A percentile compares a stretch with the other conserved stretches of the same genome.
These are phyloP conservation scores for Torymus tubicola DNA, from an alignment of 2,888 invertebrate genomes.

Conservation along the genomic window DNA sequence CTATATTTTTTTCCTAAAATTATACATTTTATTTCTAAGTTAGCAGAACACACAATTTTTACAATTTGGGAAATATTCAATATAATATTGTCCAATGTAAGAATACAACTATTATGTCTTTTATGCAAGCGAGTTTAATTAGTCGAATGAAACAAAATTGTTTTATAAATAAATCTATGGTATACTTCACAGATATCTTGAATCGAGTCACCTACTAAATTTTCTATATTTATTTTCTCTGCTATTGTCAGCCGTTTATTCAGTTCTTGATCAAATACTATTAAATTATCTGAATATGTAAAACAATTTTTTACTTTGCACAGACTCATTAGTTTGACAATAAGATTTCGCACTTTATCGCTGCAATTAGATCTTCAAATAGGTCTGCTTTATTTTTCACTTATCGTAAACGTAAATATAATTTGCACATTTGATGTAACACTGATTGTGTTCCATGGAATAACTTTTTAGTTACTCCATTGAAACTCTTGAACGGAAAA, in stretches of 20 bases:
- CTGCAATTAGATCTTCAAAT: too few species aligned
- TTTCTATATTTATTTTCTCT: background rate
- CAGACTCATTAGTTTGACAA: too few species aligned
- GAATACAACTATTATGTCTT: background rate
- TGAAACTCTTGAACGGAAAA: slow-evolving; percentile 40
- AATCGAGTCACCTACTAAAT: background rate
- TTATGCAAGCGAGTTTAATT: background rate
- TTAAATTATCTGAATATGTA: background rate
- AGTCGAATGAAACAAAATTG: background rate
- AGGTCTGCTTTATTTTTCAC: too few species aligned
- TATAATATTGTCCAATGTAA: background rate
- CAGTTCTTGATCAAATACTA: background rate
- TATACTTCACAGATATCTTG: background rate
- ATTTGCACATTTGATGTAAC: too few species aligned
- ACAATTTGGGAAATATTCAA: too few species aligned
- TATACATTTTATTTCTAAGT: too few species aligned
- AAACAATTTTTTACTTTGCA: slow-evolving; percentile 12
- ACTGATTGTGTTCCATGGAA: too few species aligned
- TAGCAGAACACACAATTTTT: too few species aligned
- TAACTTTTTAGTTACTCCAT: slow-evolving; percentile 14
- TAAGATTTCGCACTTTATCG: too few species aligned
- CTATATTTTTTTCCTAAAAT: too few species aligned
- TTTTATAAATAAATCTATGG: background rate
- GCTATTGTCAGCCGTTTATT: background rate
- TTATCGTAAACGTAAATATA: too few species aligned